Percentiles rank a stretch among this genome's conserved stretches.
Conservation (phyloP, 23 tunicate species). For the Halocynthia roretzi region DNA sequence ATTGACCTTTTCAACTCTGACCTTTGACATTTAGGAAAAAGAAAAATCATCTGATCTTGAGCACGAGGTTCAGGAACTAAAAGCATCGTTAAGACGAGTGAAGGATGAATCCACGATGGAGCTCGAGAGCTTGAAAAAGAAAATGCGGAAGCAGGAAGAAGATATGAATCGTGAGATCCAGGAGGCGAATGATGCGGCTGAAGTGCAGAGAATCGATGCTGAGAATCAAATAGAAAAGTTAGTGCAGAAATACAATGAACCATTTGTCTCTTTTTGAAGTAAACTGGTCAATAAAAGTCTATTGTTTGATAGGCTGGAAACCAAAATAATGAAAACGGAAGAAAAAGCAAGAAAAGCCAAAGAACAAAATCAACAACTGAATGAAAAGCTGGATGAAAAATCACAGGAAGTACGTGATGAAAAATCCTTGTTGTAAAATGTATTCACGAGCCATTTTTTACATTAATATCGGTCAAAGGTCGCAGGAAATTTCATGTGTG, state of each 20-base stretch:
- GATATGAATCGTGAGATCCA: constrained; percentile 32
- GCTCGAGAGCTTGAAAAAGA: constrained; percentile 10
- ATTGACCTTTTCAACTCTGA: too few species aligned
- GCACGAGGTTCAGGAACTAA: constrained; percentile 45
- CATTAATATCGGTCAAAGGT: too few species aligned
- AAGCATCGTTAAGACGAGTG: constrained; percentile 13
- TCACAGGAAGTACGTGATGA: constrained; percentile 6
- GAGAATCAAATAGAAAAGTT: constrained; percentile 24
- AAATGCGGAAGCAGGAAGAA: constrained; percentile 30
- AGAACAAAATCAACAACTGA: constrained; percentile 14
- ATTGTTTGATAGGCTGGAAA: constrained; percentile 28
- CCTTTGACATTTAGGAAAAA: background rate
- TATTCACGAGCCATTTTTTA: too few species aligned
- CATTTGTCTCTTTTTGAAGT: too few species aligned
- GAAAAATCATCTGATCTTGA: constrained; percentile 10
- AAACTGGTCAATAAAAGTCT: too few species aligned
- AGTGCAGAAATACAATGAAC: background rate
- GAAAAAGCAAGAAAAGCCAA: constrained; percentile 19
- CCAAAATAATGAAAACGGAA: constrained; percentile 24
- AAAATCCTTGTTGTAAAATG: background rate
- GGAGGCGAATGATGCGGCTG: constrained; percentile 25
- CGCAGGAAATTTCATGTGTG: too few species aligned
- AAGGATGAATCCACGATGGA: constrained; percentile 19
- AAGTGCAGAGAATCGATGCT: constrained; percentile 12
- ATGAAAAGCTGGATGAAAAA: constrained; percentile 16